Evolutionary conservation across 2,888 invertebrate genomes (phyloP).

Genomic region (Amorpha juglandis): DNA sequence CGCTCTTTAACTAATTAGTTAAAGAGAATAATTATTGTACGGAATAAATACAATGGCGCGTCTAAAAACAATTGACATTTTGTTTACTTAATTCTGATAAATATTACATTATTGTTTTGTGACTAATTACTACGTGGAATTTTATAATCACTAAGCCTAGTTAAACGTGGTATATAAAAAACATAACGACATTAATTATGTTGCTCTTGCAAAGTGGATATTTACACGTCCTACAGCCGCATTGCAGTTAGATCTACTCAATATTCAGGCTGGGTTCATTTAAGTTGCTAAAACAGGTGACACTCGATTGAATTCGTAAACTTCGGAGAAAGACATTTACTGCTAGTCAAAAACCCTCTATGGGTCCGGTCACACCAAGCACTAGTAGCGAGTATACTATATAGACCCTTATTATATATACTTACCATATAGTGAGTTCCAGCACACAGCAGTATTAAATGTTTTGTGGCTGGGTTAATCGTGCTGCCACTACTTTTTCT

Average conservation of each 20-base stretch:
- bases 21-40: too few species aligned
- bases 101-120: neutral
- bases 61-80: neutral
- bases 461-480: too few species aligned
- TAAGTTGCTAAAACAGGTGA: neutral
- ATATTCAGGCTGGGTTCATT: neutral
- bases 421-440: too few species aligned
- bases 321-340: too few species aligned
- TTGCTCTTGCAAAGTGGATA: neutral
- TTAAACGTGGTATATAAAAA: too few species aligned
- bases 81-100: neutral
- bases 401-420: too few species aligned
- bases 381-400: too few species aligned
- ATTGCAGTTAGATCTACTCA: neutral
- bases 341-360: too few species aligned
- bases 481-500: too few species aligned
- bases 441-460: too few species aligned
- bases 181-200: too few species aligned
- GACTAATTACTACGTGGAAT: neutral
- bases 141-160: neutral
- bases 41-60: neutral
- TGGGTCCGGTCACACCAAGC: too few species aligned
- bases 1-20: constrained; percentile 15
- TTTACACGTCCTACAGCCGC: neutral
- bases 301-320: neutral